Evolutionary conservation across 1,140 invertebrate genomes (phyloP).

Genomic region (Mizuhopecten yessoensis): DNA sequence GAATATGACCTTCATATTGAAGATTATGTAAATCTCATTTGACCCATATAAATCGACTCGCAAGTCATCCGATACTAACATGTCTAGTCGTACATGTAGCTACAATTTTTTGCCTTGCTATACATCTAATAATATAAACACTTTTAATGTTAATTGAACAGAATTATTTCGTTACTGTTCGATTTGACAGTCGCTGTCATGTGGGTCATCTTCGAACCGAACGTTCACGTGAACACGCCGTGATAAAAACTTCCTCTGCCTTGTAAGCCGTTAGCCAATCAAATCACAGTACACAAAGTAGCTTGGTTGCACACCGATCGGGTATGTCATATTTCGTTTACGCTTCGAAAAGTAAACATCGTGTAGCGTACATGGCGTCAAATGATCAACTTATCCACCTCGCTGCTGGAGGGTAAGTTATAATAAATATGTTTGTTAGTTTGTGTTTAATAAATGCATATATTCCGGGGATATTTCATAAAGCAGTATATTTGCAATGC

Average conservation of each 20-base stretch:
- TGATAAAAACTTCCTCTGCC: neutral
- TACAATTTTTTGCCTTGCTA: no score
- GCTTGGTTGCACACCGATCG: neutral
- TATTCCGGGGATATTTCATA: neutral
- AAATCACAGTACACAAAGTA: neutral
- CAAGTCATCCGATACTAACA: no score
- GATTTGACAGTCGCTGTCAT: neutral
- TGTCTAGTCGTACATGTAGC: no score
- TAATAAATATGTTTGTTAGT: neutral
- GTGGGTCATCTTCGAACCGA: neutral
- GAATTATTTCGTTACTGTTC: neutral
- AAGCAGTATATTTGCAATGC: no score
- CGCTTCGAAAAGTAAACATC: slow-evolving; percentile 27
- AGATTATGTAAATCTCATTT: no score
- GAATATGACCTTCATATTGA: no score
- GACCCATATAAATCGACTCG: no score
- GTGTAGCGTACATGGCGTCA: neutral
- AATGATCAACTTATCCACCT: slow-evolving; percentile 22
- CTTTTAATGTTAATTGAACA: neutral
- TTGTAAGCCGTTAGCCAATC: neutral
- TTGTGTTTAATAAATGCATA: neutral
- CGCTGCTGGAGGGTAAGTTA: neutral
- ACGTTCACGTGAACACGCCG: neutral
- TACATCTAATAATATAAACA: no score
- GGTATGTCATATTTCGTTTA: neutral